phyloP scores from a whole-genome alignment of 2,797 vertebrate species.

The Microhierax caerulescens region DNA sequence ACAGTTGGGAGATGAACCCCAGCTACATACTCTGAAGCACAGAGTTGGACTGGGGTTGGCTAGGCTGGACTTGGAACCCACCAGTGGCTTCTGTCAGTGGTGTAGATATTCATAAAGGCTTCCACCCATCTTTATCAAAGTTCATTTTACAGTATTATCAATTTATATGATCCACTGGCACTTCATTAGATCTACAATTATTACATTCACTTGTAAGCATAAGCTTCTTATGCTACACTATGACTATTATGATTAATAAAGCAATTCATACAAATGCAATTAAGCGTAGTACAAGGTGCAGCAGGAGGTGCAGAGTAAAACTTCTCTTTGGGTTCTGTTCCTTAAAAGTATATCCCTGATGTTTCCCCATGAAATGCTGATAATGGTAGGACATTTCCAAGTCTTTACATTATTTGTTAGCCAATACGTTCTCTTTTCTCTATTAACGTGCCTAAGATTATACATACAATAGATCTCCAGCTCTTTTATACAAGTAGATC shows the following conservation, averaged over 20 bases:
- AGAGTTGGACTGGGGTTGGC: background rate
- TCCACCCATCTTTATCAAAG: background rate
- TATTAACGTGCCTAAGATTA: background rate
- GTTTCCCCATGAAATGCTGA: background rate
- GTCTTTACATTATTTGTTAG: background rate
- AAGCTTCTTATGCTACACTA: background rate
- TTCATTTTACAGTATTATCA: background rate
- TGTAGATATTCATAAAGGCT: background rate
- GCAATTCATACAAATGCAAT: background rate
- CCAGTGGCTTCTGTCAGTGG: background rate
- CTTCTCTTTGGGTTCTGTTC: background rate
- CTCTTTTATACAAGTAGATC: background rate
- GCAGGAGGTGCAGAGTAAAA: background rate
- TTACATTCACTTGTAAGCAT: background rate
- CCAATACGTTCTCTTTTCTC: background rate
- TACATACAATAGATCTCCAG: background rate
- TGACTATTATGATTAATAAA: background rate
- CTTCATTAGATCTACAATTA: background rate
- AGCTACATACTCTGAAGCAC: background rate
- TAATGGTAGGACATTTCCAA: background rate
- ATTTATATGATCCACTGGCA: background rate
- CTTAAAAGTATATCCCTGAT: background rate
- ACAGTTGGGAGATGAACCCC: rapidly evolving
- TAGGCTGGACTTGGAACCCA: background rate
- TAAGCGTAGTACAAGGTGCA: background rate